Conservation (phyloP, 1,140 invertebrate species). For the Leptinotarsa lineolata region DNA sequence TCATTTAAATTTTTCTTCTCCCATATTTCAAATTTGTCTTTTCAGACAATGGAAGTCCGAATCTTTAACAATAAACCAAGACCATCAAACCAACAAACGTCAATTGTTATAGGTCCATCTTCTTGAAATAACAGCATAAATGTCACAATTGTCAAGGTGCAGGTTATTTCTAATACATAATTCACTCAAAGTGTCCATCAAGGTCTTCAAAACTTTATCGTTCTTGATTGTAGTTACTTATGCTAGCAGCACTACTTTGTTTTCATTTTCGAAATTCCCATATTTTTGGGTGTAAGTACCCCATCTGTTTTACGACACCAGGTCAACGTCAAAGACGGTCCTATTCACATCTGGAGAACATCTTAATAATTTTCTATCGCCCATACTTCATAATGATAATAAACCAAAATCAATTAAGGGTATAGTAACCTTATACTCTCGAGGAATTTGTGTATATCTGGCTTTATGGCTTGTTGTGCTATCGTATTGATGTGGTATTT, state of each 20-base stretch:
- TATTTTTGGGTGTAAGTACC: not conserved
- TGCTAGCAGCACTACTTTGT: not conserved
- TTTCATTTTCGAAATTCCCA: slow-evolving; percentile 1
- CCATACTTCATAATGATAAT: not conserved
- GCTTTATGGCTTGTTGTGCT: slow-evolving; percentile 1
- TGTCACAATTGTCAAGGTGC: not conserved
- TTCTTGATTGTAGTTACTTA: not conserved
- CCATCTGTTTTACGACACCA: slow-evolving; percentile 11
- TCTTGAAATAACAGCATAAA: not conserved
- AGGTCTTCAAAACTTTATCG: not conserved
- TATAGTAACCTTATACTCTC: not conserved
- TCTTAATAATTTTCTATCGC: slow-evolving; percentile 5
- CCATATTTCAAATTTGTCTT: too few relatives aligned
- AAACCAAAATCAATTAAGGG: not conserved
- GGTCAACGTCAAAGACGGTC: not conserved
- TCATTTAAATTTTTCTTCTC: too few relatives aligned
- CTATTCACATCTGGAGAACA: slow-evolving; percentile 20
- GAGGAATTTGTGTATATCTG: not conserved
- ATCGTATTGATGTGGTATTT: not conserved
- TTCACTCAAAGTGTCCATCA: not conserved
- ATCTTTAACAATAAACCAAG: too few relatives aligned
- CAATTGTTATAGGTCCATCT: too few relatives aligned
- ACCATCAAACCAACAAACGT: too few relatives aligned
- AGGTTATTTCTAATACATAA: not conserved
- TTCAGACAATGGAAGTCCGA: too few relatives aligned